Evolutionary conservation across 2,888 invertebrate genomes (phyloP).

Genomic region (Achlya flavicornis): DNA sequence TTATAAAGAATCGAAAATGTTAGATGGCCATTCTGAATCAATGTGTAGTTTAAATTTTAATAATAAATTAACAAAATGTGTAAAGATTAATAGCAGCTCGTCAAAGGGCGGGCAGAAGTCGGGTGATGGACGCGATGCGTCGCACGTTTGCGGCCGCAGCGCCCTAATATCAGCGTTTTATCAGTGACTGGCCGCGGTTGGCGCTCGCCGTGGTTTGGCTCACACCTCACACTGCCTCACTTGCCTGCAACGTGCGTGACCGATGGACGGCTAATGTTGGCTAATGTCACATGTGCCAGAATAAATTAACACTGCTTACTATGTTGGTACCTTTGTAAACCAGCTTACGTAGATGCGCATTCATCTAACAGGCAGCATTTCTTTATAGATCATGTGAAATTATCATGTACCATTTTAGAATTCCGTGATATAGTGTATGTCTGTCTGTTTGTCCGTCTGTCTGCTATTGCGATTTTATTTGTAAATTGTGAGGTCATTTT

Average conservation of each 20-base stretch:
- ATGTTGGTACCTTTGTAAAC: background rate
- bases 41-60: background rate
- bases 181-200: constrained; percentile 66
- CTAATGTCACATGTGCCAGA: constrained; percentile 18
- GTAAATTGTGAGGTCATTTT: too few species aligned
- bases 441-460: too few species aligned
- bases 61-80: too few species aligned
- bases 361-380: background rate
- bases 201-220: constrained; percentile 32
- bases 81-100: constrained; percentile 31
- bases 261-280: constrained; percentile 30
- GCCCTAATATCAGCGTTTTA: constrained; percentile 78
- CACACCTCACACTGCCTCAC: constrained; percentile 26
- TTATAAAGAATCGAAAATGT: too few species aligned
- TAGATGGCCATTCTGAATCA: too few species aligned
- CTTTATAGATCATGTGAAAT: too few species aligned
- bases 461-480: too few species aligned
- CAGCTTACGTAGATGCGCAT: background rate
- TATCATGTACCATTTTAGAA: too few species aligned
- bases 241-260: constrained; percentile 27
- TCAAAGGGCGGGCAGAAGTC: constrained; percentile 41
- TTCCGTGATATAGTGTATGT: too few species aligned
- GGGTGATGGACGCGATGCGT: constrained; percentile 63
- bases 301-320: constrained; percentile 14
- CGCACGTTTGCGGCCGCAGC: constrained; percentile 56